Evolutionary conservation across 2,888 invertebrate genomes (phyloP), one percentile per base, ranked within the genome.

Genomic region (Eupelmus urozonus): DNA sequence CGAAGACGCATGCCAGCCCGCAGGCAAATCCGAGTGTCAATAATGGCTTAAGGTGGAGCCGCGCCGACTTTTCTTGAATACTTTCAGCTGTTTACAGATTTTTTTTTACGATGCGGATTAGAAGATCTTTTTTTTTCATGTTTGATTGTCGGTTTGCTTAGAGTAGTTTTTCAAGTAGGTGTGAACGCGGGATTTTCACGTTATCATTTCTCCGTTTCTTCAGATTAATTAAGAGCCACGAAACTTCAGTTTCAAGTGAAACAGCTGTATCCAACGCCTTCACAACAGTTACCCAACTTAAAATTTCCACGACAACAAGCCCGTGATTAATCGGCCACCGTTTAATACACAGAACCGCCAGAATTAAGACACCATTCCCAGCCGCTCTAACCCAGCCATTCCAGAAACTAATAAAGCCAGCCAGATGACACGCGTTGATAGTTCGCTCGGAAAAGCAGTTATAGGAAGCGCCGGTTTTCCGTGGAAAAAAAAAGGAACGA

Each of bases 1-100:
- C n/a, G n/a, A n/a, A n/a, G n/a, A n/a, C n/a, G n/a, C n/a, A n/a
- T 55, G 82, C 81, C 82, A 82, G 83, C 81, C 83, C 79, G 66
- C 79, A 34, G 82, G 67, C 79, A 81, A 73, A 79, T 82, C 81
- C 83, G 81, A 83, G 84, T 85, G 85, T 85, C 83, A 85, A 85
- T 85, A 85, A 65, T 59, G 18, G 73, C 72, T 53, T 51, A 40
- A 49, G 66, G 23, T 13, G 11, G 18, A 57, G 49, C 49, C 34
- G 16, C 13, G 13, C 11, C 13, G 49, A 49, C 1, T 53, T 53
- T 53, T 2, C 53, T 53, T 20, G n/a, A 16, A 53, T 34, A 20
- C 18, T 53, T 16, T 18, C 2, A 53, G 9, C 3, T 34, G 5
- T 34, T 34, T 9, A 34, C 34, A 34, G 9, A 3, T 34, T 34